These are phyloP conservation scores for Aphodius sticticus DNA, from an alignment of 2,888 invertebrate species.

Conservation along the genomic window DNA sequence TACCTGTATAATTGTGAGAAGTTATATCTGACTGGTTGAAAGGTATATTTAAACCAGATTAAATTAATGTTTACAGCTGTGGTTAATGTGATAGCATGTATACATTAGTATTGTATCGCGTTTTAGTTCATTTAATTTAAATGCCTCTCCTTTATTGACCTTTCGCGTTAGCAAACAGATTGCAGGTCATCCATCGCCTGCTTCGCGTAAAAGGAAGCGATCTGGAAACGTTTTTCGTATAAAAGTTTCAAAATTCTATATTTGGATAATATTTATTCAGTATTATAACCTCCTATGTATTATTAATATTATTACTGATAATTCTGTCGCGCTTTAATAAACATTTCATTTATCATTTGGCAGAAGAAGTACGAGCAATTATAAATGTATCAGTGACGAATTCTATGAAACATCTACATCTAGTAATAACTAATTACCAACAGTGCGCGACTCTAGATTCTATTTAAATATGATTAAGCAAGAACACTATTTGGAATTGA, in stretches of 20 bases:
- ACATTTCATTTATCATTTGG: too few species aligned
- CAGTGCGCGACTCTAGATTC: too few species aligned
- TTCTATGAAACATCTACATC: too few species aligned
- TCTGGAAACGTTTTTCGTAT: not conserved
- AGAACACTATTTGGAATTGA: too few species aligned
- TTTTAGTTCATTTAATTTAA: not conserved
- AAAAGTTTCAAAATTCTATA: not conserved
- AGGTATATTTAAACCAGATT: not conserved
- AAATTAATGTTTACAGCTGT: not conserved
- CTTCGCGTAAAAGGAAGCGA: not conserved
- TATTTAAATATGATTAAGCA: too few species aligned
- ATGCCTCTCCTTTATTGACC: not conserved
- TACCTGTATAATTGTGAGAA: not conserved
- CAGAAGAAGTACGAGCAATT: too few species aligned
- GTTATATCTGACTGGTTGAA: not conserved
- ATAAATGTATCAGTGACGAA: too few species aligned
- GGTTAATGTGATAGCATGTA: not conserved
- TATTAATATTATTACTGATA: too few species aligned
- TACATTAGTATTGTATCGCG: not conserved
- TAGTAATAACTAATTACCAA: too few species aligned
- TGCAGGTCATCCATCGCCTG: not conserved
- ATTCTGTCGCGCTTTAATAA: too few species aligned
- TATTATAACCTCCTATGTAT: too few species aligned
- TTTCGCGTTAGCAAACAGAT: not conserved
- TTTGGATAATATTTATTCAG: too few species aligned